Conservation (phyloP, 2,113 vertebrate species). For the Apaloderma vittatum region DNA sequence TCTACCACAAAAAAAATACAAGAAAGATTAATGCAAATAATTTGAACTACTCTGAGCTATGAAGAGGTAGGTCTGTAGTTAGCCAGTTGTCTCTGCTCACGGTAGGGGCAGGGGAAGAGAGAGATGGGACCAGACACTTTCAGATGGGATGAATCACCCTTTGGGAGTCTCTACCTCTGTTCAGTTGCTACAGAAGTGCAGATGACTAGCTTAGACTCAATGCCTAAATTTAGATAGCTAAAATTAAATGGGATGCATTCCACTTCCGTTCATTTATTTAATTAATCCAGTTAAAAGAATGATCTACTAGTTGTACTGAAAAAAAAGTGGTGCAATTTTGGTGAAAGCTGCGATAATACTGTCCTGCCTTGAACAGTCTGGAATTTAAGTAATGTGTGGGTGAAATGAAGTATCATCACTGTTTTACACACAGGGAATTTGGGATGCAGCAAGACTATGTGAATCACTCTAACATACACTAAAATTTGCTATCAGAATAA, state of each 20-base stretch:
- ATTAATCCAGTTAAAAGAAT: slow-evolving; percentile 16
- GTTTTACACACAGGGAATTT: not conserved
- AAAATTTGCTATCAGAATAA: not conserved
- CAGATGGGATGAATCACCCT: not conserved
- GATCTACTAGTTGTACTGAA: not conserved
- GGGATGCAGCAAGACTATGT: not conserved
- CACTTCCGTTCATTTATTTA: slow-evolving; percentile 10
- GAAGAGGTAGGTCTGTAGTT: not conserved
- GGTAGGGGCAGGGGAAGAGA: not conserved
- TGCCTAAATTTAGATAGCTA: slow-evolving; percentile 18
- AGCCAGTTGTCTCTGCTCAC: not conserved
- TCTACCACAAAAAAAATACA: not conserved
- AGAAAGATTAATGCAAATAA: not conserved
- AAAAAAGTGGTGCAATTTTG: not conserved
- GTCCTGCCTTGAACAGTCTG: slow-evolving; percentile 40
- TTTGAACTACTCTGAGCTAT: not conserved
- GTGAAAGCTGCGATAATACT: slow-evolving; percentile 34
- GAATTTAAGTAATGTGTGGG: slow-evolving; percentile 4
- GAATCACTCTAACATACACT: slow-evolving; percentile 19
- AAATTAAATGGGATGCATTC: slow-evolving; percentile 12
- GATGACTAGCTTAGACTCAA: not conserved
- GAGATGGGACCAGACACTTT: not conserved
- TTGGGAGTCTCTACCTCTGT: not conserved
- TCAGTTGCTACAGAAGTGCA: not conserved
- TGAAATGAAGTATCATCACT: slow-evolving; percentile 22